These are phyloP conservation scores for Miltochrista miniata DNA, from an alignment of 2,888 invertebrate genomes.

Conservation along the genomic window DNA sequence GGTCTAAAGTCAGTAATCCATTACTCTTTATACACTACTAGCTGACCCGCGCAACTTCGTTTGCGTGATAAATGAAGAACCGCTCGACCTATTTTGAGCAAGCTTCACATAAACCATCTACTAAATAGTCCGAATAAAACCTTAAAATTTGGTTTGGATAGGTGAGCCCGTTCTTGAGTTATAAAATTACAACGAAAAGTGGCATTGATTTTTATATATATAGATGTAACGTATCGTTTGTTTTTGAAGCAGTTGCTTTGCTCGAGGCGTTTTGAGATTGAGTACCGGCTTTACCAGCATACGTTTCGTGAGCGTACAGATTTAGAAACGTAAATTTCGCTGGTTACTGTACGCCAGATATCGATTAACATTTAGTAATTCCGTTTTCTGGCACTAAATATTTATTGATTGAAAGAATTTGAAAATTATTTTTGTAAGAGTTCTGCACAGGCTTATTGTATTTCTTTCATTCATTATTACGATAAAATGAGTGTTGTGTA, in stretches of 20 bases:
- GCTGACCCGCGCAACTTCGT: no score
- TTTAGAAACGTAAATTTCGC: slow-evolving; percentile 35
- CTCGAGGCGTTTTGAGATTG: slow-evolving; percentile 17
- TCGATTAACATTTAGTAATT: slow-evolving; percentile 23
- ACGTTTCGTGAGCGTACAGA: slow-evolving; percentile 35
- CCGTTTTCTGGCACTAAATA: no score
- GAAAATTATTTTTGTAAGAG: slow-evolving; percentile 9
- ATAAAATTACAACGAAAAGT: no score
- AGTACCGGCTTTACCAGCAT: slow-evolving; percentile 27
- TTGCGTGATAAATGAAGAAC: no score
- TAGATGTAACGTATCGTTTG: no score
- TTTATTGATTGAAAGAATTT: slow-evolving; percentile 15
- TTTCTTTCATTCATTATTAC: neutral
- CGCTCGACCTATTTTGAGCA: no score
- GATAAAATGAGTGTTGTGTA: neutral
- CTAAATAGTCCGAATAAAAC: no score
- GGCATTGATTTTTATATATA: no score
- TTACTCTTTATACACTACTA: neutral
- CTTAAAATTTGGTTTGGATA: no score
- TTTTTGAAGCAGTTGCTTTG: slow-evolving; percentile 20
- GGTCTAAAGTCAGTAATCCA: neutral
- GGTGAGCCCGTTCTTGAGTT: no score
- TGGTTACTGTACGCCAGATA: slow-evolving; percentile 31
- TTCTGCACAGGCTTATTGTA: slow-evolving; percentile 5
- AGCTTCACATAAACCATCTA: no score